phyloP scores from a whole-genome alignment of 2,113 vertebrate species.

The Puffinus mauretanicus region DNA sequence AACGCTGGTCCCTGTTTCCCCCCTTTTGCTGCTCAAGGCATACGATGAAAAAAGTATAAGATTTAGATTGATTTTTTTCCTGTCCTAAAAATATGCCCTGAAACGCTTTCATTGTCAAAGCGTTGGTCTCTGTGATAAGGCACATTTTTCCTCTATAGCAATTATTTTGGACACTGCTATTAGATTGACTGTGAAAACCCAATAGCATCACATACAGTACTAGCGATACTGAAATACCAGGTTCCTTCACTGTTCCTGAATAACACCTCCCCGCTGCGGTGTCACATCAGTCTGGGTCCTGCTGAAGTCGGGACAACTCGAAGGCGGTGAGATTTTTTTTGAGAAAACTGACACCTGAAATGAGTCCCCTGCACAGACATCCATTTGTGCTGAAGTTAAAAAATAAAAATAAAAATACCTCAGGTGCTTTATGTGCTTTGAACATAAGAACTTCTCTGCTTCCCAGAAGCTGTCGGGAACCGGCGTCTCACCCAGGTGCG shows the following conservation, averaged over 20 bases:
- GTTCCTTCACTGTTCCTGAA: background rate
- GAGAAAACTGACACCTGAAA: background rate
- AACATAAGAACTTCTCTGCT: background rate
- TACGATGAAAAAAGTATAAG: background rate
- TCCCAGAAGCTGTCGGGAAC: background rate
- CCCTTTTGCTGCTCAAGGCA: background rate
- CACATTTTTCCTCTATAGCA: background rate
- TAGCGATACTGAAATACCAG: background rate
- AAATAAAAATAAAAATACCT: background rate
- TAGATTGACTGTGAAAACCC: background rate
- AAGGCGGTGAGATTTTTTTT: background rate
- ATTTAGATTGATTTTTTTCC: background rate
- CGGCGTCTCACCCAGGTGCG: background rate
- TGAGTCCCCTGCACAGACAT: background rate
- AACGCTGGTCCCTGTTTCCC: rapidly evolving
- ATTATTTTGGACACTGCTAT: background rate
- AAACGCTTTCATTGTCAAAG: background rate
- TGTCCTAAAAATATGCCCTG: background rate
- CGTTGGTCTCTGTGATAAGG: background rate
- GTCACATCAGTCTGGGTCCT: background rate
- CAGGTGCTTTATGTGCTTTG: background rate
- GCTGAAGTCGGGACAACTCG: background rate
- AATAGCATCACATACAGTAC: background rate
- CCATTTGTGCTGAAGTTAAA: background rate
- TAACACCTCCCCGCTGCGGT: rapidly evolving